Base-by-base conservation (phyloP, 2,113 vertebrate species). In the Strigops habroptila region DNA sequence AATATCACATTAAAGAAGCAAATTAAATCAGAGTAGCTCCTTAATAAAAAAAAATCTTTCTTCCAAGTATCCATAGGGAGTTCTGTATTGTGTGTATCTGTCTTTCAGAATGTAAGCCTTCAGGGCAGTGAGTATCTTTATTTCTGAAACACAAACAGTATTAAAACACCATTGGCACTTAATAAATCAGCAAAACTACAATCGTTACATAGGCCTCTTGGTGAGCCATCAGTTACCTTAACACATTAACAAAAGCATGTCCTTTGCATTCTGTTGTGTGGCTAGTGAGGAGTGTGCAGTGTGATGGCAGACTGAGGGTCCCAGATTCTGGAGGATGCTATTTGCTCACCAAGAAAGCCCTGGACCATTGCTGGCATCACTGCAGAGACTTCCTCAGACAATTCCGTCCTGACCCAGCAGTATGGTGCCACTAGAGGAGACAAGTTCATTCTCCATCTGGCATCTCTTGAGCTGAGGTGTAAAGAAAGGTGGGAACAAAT, bases 1-100 rank as follows among this genome's bases (percentile, higher is more conserved):
- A 94, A 92, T 93, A 96, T 93, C 86, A 82, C 82, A 92, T 95
- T 95, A 96, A 96, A 91, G 93, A 91, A 95, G 68, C 48, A 95
- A 96, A 96, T 97, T 96, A 96, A 96, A 96, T 95, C 93, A 86
- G 93, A 95, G 93, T 94, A 96, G 93, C 80, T 96, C 95, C 95
- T 96, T 96, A 96, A 95, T 96, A 94, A 95, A 96, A 96, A 95
- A 97, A 93, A 86, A 90, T 91, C 85, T 91, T 93, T 96, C 88
- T 84, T 94, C 70, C 0, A 0, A 75, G 62, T 80, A 90, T 90
- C 95, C 85, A 52, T 4, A 43, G 95, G 87, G 96, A 96, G 71
- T 81, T 95, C 71, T 90, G 91, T 95, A 96, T 96, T 96, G 94
- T 85, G 65, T 51, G 75, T 91, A 97, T 96, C 93, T 44, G 87